Evolutionary conservation across 2,888 invertebrate genomes (phyloP).

Genomic region (Formica aserva): DNA sequence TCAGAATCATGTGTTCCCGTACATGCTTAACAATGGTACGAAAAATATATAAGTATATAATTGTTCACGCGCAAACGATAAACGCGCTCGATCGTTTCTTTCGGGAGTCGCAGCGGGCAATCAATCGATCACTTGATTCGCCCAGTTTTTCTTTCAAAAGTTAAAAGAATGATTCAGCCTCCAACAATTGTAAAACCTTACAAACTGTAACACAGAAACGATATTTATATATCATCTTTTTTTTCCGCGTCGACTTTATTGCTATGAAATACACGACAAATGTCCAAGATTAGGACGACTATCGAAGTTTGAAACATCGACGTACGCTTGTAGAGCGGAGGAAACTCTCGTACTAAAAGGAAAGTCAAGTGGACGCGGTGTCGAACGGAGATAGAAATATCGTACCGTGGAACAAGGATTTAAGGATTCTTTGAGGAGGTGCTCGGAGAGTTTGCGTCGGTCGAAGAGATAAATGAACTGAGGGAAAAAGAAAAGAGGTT

Average conservation of each 20-base stretch:
- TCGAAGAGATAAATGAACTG: constrained; percentile 17
- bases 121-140: constrained; percentile 25
- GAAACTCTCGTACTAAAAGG: constrained; percentile 12
- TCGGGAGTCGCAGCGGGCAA: constrained; percentile 16
- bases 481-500: constrained; percentile 25
- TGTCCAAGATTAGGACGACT: constrained; percentile 7
- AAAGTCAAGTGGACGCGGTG: constrained; percentile 8
- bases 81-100: constrained; percentile 27
- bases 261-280: constrained; percentile 40
- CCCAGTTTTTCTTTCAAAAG: neutral
- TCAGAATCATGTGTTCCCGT: constrained; percentile 50
- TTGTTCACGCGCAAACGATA: constrained; percentile 47
- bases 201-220: constrained; percentile 3
- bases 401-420: constrained; percentile 1
- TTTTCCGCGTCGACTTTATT: constrained; percentile 45
- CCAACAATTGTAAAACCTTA: constrained; percentile 19
- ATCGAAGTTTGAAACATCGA: neutral
- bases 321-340: constrained; percentile 13
- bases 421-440: neutral
- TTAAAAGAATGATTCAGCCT: constrained; percentile 32
- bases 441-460: constrained; percentile 6
- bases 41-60: constrained; percentile 54
- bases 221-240: constrained; percentile 35
- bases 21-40: constrained; percentile 48
- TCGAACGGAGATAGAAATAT: constrained; percentile 35